Base-by-base conservation (phyloP, 1,140 invertebrate species). In the Alviniconcha marisindica region DNA sequence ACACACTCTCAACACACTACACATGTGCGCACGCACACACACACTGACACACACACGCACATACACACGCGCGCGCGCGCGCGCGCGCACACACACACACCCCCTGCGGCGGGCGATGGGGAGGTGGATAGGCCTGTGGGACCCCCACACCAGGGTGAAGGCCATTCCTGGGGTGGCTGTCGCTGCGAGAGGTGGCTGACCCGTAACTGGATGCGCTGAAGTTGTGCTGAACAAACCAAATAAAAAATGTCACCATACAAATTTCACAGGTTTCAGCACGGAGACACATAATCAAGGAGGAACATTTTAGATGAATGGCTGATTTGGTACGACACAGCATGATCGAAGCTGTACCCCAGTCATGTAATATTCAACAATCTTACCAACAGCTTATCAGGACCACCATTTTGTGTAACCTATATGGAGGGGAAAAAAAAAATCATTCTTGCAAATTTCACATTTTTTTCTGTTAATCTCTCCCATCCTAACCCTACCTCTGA, bases 191-290 rank as follows among this genome's bases (percentile, higher is more conserved):
- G n/a, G 77, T 60, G 15, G 73, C 81, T 2, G 90, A 90, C 36
- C 90, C 87, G 82, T 89, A 89, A 78, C 89, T 91, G 33, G 91
- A 90, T 28, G 88, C 85, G 83, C 91, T 91, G 83, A 86, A 90
- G 81, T 91, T 91, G 79, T 91, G 90, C 91, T 91, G 86, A 28
- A 36, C 5, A 31, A 24, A 10, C 7, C 5, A 24, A 69, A 24
- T 69, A 31, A 36, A 69, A 36, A 31, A 69, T 5, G 24, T 31
- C 5, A 24, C 12, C 5, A 31, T 31, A 10, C 12, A 48, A 48
- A 66, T 10, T 12, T 7, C 7, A n/a, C 24, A 10, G 7, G 7
- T 66, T 33, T 66, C 60, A 66, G 31, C 24, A n/a, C n/a, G n/a
- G n/a, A n/a, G n/a, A n/a, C 60, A 33, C 60, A 66, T 66, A 66